Evolutionary conservation across 2,888 invertebrate species (phyloP).

Genomic region (Glyphotaelius pellucidus): DNA sequence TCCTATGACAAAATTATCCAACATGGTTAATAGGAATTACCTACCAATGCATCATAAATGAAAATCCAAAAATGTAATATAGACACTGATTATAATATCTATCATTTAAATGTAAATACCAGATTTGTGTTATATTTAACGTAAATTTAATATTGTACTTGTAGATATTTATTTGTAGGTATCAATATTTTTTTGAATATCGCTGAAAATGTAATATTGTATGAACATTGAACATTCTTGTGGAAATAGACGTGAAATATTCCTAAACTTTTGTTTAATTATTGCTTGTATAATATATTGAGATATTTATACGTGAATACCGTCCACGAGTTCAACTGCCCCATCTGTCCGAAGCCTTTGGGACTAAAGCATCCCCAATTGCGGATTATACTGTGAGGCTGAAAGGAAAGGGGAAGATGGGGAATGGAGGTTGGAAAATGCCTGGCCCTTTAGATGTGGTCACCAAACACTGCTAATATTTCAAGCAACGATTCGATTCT

Average conservation of each 20-base stretch:
- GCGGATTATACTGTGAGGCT: too few relatives aligned
- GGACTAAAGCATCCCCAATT: too few relatives aligned
- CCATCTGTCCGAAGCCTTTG: too few relatives aligned
- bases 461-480: too few relatives aligned
- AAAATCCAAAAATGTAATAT: conserved; percentile 20
- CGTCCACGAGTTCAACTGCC: too few relatives aligned
- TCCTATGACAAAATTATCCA: too few relatives aligned
- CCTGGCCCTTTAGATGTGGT: too few relatives aligned
- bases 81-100: neutral
- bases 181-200: neutral
- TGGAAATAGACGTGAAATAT: conserved; percentile 62
- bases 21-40: neutral
- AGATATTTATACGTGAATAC: too few relatives aligned
- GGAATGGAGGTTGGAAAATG: too few relatives aligned
- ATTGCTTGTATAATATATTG: neutral
- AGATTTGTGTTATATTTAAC: neutral
- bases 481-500: too few relatives aligned
- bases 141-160: neutral
- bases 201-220: neutral
- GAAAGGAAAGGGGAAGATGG: too few relatives aligned
- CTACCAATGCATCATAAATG: neutral
- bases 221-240: conserved; percentile 31
- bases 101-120: neutral
- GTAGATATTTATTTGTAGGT: conserved; percentile 29
- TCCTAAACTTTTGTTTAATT: conserved; percentile 46